A percentile compares a stretch with the other conserved stretches of the same genome.
Evolutionary conservation across 2,113 vertebrate genomes (phyloP).

Genomic region (Micronycteris hirsuta): DNA sequence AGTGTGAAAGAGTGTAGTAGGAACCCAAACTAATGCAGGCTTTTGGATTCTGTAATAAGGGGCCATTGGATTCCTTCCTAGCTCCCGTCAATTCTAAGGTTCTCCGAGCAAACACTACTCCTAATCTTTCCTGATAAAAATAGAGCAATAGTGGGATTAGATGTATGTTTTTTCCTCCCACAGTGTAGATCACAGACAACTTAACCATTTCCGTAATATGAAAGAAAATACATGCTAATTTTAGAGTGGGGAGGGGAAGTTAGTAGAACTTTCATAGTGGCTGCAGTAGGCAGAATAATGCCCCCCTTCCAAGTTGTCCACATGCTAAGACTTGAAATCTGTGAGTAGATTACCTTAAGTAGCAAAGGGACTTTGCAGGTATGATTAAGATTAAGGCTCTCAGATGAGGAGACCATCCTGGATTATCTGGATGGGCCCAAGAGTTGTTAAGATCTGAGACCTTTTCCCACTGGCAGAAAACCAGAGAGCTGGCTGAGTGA

Average conservation of each 20-base stretch:
- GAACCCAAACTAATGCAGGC: accelerated
- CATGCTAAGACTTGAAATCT: not conserved
- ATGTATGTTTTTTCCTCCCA: not conserved
- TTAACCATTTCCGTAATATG: not conserved
- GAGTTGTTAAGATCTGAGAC: not conserved
- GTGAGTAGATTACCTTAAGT: accelerated
- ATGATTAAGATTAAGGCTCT: no score
- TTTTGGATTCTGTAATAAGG: not conserved
- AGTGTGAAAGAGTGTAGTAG: accelerated
- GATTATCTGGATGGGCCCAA: not conserved
- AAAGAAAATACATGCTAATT: not conserved
- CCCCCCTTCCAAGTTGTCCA: not conserved
- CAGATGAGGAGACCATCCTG: not conserved
- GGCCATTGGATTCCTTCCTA: not conserved
- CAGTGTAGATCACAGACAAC: not conserved
- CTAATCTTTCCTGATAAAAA: not conserved
- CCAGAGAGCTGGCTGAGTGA: accelerated
- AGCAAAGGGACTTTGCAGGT: not conserved
- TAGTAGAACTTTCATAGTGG: not conserved
- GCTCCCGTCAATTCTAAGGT: not conserved
- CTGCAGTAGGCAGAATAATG: accelerated
- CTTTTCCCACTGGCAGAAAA: not conserved
- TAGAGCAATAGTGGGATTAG: not conserved
- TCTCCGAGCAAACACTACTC: not conserved
- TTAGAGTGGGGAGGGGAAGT: not conserved